Conservation (phyloP, 53 echinoderm and acorn worm genomes). For the Paracentrotus lividus region DNA sequence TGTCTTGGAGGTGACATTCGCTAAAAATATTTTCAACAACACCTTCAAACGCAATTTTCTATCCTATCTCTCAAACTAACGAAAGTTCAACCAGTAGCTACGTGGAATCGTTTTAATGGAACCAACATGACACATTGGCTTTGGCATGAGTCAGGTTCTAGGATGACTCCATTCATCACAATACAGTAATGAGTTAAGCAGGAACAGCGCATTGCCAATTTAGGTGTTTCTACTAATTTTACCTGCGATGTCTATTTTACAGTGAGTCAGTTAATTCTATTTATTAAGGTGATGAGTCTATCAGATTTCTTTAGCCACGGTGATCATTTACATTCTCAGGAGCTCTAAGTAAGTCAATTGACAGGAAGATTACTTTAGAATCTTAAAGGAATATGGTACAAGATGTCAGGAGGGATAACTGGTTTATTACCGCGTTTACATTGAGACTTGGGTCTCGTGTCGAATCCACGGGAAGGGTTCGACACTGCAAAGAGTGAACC, state of each 20-base stretch:
- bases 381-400: neutral
- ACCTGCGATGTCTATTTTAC: neutral
- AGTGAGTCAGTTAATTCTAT: constrained; percentile 27
- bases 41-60: neutral
- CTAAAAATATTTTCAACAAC: neutral
- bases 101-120: neutral
- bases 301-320: neutral
- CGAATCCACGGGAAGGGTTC: too few relatives aligned
- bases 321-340: constrained; percentile 7
- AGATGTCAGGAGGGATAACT: neutral
- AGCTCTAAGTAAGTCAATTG: neutral
- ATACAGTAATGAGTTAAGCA: constrained; percentile 47
- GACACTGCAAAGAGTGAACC: too few relatives aligned
- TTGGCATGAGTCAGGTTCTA: constrained; percentile 26
- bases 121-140: constrained; percentile 31
- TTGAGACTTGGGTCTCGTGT: too few relatives aligned
- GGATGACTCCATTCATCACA: neutral
- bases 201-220: constrained; percentile 18
- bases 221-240: constrained; percentile 6
- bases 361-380: neutral
- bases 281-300: neutral
- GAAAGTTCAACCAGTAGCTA: neutral
- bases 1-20: too few relatives aligned
- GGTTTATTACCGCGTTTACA: too few relatives aligned
- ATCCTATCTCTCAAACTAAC: neutral